phyloP scores from a whole-genome alignment of 2,888 invertebrate species.

The Mycalesis mineus region DNA sequence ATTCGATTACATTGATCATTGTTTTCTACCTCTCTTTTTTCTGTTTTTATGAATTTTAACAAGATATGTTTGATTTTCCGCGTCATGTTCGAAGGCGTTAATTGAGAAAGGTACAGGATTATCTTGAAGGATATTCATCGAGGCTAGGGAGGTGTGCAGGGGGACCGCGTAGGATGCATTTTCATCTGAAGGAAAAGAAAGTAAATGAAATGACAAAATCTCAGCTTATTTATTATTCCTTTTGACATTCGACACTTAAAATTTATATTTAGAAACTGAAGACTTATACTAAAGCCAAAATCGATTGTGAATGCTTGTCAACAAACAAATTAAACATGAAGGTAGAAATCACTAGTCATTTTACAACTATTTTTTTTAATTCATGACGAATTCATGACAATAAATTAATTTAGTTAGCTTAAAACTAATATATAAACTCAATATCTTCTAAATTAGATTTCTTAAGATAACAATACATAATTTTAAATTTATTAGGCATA shows the following conservation, averaged over 20 bases:
- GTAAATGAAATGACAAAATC: conserved; percentile 3
- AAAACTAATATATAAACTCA: too few relatives aligned
- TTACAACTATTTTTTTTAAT: too few relatives aligned
- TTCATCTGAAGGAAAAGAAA: conserved; percentile 47
- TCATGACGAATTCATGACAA: too few relatives aligned
- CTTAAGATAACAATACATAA: too few relatives aligned
- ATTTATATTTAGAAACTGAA: conserved; percentile 19
- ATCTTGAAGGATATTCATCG: conserved; percentile 54
- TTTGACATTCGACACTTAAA: neutral
- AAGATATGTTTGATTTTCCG: conserved; percentile 44
- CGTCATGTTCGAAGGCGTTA: conserved; percentile 27
- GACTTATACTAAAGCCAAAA: conserved; percentile 12
- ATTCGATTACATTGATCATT: conserved; percentile 19
- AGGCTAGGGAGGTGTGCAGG: conserved; percentile 58
- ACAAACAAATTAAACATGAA: too few relatives aligned
- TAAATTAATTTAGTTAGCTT: too few relatives aligned
- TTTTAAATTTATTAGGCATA: too few relatives aligned
- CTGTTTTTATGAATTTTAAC: conserved; percentile 41
- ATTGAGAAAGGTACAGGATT: conserved; percentile 32
- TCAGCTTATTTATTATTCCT: neutral
- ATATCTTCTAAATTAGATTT: too few relatives aligned
- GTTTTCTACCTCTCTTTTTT: conserved; percentile 14
- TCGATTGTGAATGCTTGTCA: too few relatives aligned
- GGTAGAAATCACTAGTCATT: too few relatives aligned
- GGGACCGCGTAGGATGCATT: conserved; percentile 42